These are phyloP conservation scores for Rhizomys pruinosus DNA, from an alignment of 2,113 vertebrate species.

Conservation along the genomic window DNA sequence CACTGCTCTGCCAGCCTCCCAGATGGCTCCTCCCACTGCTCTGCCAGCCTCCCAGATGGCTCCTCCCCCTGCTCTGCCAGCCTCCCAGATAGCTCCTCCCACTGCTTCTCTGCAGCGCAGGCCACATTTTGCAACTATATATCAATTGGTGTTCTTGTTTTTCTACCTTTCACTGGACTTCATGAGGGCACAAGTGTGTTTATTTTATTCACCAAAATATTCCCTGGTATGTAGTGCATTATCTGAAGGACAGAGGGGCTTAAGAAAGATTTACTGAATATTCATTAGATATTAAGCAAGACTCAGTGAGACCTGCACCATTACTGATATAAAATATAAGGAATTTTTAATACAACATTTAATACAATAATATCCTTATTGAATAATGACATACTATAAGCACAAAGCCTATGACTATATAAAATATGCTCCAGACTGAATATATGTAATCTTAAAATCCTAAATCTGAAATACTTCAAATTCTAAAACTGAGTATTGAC, in stretches of 20 bases:
- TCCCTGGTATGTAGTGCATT: background rate
- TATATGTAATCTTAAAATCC: background rate
- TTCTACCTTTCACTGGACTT: background rate
- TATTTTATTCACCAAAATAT: constrained; percentile 23
- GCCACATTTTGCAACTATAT: background rate
- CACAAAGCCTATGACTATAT: background rate
- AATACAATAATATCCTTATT: background rate
- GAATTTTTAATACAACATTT: background rate
- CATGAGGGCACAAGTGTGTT: background rate
- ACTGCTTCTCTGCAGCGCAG: background rate
- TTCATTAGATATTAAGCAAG: background rate
- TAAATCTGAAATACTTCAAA: background rate
- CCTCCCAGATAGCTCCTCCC: accelerated
- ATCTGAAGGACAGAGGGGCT: background rate
- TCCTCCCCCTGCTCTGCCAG: no score
- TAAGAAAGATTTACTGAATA: background rate
- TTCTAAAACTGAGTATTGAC: background rate
- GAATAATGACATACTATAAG: background rate
- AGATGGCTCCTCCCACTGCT: accelerated
- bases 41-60: no score
- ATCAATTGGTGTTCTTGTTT: background rate
- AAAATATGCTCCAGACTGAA: background rate
- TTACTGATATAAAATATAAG: background rate
- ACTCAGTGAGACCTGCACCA: background rate
- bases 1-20: no score